These are phyloP conservation scores for Furcula furcula DNA, from an alignment of 2,888 invertebrate genomes.

Conservation along the genomic window DNA sequence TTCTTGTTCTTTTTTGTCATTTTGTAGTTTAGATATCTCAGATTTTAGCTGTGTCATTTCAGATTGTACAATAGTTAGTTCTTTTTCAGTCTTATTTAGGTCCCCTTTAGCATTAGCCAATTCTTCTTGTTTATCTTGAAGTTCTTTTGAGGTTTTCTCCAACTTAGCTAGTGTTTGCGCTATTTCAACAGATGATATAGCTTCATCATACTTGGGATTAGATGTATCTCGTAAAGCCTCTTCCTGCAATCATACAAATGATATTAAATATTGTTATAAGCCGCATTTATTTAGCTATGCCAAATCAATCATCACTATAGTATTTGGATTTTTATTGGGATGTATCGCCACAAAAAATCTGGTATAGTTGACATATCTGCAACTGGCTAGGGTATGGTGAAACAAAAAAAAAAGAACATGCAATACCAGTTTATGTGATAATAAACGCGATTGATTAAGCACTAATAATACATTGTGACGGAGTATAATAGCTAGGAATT, in stretches of 20 bases:
- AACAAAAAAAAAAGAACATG: not conserved
- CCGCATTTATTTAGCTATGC: too few relatives aligned
- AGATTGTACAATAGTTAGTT: conserved; percentile 58
- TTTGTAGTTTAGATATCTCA: conserved; percentile 65
- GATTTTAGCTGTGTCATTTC: conserved; percentile 69
- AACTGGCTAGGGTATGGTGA: not conserved
- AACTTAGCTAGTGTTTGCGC: conserved; percentile 74
- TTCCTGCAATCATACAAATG: conserved; percentile 47
- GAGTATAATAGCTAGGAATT: not conserved
- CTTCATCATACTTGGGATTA: conserved; percentile 71
- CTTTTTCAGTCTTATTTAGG: conserved; percentile 68
- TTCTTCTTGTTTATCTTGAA: conserved; percentile 63
- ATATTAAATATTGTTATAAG: not conserved
- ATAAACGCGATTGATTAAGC: not conserved
- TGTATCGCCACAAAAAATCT: too few relatives aligned
- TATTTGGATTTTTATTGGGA: too few relatives aligned
- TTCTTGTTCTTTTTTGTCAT: conserved; percentile 84
- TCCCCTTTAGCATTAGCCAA: conserved; percentile 52
- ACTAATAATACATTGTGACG: too few relatives aligned
- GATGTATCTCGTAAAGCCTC: conserved; percentile 68
- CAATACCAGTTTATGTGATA: not conserved
- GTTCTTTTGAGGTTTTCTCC: conserved; percentile 51
- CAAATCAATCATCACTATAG: not conserved
- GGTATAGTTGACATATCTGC: too few relatives aligned
- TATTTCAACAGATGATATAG: conserved; percentile 73